phyloP scores from a whole-genome alignment of 2,888 invertebrate genomes.

The Drosophila mimica region DNA sequence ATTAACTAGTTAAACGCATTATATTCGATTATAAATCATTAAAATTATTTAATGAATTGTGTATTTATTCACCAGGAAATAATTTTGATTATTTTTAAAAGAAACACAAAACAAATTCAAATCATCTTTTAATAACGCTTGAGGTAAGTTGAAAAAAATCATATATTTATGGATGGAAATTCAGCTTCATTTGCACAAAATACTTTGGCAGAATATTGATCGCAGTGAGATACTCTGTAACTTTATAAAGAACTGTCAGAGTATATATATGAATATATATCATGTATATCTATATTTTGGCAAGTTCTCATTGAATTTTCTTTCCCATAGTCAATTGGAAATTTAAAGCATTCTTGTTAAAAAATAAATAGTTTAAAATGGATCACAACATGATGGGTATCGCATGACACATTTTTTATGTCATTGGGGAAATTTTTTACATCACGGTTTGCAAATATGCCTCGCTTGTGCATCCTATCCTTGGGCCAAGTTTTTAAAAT shows the following conservation, averaged over 20 bases:
- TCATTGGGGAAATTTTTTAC: not conserved
- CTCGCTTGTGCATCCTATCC: slow-evolving; percentile 5
- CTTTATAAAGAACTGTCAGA: not conserved
- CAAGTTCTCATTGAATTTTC: not conserved
- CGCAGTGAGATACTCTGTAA: not conserved
- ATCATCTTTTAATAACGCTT: slow-evolving; percentile 5
- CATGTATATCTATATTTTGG: too few relatives aligned
- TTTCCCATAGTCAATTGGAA: not conserved
- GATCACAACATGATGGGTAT: not conserved
- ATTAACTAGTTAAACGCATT: slow-evolving; percentile 39
- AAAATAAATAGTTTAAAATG: not conserved
- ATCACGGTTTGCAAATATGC: not conserved
- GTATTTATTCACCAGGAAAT: slow-evolving; percentile 44
- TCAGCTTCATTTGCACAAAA: not conserved
- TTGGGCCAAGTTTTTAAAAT: slow-evolving; percentile 23
- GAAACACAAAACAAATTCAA: slow-evolving; percentile 20
- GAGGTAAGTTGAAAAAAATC: slow-evolving; percentile 25
- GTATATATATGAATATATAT: too few relatives aligned
- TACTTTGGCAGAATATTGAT: not conserved
- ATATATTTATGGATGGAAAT: not conserved
- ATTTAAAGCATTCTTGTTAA: not conserved
- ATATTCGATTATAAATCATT: slow-evolving; percentile 41
- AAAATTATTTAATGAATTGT: slow-evolving; percentile 35
- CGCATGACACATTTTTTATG: not conserved
- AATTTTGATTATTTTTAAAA: slow-evolving; percentile 2